Base-by-base conservation (phyloP, 2,797 vertebrate species). In the Aeoliscus strigatus region DNA sequence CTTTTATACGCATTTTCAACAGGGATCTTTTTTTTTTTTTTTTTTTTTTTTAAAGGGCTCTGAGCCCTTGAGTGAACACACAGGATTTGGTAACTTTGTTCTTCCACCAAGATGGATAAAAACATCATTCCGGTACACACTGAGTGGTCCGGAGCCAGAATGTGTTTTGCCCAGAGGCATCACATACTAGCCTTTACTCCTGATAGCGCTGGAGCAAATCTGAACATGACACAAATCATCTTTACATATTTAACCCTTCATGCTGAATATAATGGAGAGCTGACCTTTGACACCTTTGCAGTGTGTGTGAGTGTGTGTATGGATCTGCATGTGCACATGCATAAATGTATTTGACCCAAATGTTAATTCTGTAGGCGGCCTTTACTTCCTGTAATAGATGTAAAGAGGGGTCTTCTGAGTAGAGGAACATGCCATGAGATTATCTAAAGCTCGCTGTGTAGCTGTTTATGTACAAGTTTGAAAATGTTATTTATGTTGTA, bases 311-410 rank as follows among this genome's bases (percentile, higher is more conserved):
- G 23, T 6, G 12, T 2, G 0, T 27, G 35, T 56, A 43, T 62
- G 26, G 12, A 21, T 48, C 27, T 31, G 13, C 33, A 18, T 23
- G 15, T 11, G 6, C 14, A 15, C 14, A 12, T 31, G 53, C 18
- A 56, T 47, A 40, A 63, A 60, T 48, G 21, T 58, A 56, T 69
- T 58, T 75, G 75, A 82, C 75, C 74, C 71, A 79, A 51, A 71
- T 79, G 52, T 66, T 34, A 48, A 57, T 41, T 53, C 10, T 53
- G 68, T 45, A 51, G 55, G 64, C 45, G 39, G 46, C 56, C 25
- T 39, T 13, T 13, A 42, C 3, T 13, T 47, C 29, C 38, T 3
- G 62, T 18, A 33, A 50, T 43, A 18, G 54, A 69, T 71, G 51
- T 58, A 66, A 69, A 61, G 51, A 43, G 1, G 14, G 14, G 23